Base-by-base conservation (phyloP, 2,113 vertebrate genomes). In the Ginglymostoma cirratum region DNA sequence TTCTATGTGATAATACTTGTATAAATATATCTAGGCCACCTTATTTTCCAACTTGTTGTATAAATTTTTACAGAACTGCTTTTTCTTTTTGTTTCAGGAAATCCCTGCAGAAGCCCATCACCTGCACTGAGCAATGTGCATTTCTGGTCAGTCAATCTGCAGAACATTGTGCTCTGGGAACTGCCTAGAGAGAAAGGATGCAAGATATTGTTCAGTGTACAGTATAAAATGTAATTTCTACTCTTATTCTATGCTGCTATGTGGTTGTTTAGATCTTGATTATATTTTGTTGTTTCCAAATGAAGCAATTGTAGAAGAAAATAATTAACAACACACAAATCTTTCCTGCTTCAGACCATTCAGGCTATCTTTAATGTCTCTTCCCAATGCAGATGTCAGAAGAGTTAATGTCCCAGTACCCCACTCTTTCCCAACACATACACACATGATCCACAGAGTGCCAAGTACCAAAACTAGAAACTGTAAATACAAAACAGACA, bases 91-190 rank as follows among this genome's bases (percentile, higher is more conserved):
- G 42, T 92, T 66, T 76, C 27, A 95, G 94, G 38, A 45, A 48
- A 52, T 95, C 69, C 45, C 23, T 76, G 38, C 24, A 27, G 15
- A 76, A 95, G 12, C 15, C 17, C 42, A 19, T 48, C 52, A 15
- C 24, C 69, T 76, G 42, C 45, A 85, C 98, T 98, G 38, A 96
- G 83, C 96, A 97, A 98, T 96, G 97, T 98, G 87, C 96, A 0
- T 95, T 99, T 99, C 97, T 96, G 97, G 42, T 99, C 99, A 12
- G 2, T 97, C 96, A 99, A 99, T 96, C 97, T 99, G 97, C 98
- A 97, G 97, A 99, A 99, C 96, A 45, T 97, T 10, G 97, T 99
- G 65, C 97, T 97, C 0, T 99, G 99, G 99, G 96, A 95, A 72
- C 97, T 98, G 66, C 98, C 98, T 94, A 96, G 97, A 24, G 96